Percentiles rank a stretch among this genome's conserved stretches.
phyloP scores from a whole-genome alignment of 2,888 invertebrate genomes.

The Trissolcus japonicus region DNA sequence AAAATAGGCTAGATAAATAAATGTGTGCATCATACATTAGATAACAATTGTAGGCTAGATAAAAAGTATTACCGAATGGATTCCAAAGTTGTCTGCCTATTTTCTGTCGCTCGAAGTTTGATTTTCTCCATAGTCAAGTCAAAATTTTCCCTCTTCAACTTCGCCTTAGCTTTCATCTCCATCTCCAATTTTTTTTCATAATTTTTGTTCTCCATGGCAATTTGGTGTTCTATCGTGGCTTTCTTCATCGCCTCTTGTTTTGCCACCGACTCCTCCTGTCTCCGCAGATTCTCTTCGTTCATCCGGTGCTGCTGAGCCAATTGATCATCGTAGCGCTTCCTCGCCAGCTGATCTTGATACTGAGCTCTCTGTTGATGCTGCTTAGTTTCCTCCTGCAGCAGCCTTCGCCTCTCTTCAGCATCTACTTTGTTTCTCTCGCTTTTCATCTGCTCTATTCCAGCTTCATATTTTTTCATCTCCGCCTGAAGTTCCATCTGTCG shows the following conservation, averaged over 20 bases:
- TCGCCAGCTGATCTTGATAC: slow-evolving; percentile 96
- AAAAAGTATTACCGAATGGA: slow-evolving; percentile 96
- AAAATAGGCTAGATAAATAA: no score
- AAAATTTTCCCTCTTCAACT: slow-evolving; percentile 96
- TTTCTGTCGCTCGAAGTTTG: slow-evolving; percentile 91
- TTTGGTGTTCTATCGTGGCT: slow-evolving; percentile 96
- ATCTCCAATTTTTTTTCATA: slow-evolving; percentile 95
- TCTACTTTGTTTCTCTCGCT: slow-evolving; percentile 92
- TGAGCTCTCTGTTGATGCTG: slow-evolving; percentile 95
- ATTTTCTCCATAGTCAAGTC: slow-evolving; percentile 97
- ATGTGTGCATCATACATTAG: no score
- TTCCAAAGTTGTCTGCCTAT: slow-evolving; percentile 94
- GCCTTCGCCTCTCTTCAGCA: slow-evolving; percentile 95
- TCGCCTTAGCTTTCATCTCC: slow-evolving; percentile 91
- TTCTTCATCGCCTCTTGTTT: slow-evolving; percentile 97
- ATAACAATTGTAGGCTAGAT: no score
- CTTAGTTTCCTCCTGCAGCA: slow-evolving; percentile 94
- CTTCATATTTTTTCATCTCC: slow-evolving; percentile 96
- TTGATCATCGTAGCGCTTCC: slow-evolving; percentile 97
- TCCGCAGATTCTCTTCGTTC: slow-evolving; percentile 94
- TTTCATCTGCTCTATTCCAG: slow-evolving; percentile 93
- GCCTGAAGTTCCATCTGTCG: slow-evolving; percentile 91
- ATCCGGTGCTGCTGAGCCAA: slow-evolving; percentile 91
- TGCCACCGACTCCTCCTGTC: slow-evolving; percentile 97
- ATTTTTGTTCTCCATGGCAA: slow-evolving; percentile 93